Evolutionary conservation across 2,797 vertebrate species (phyloP).

Genomic region (Neostethus bicornis): DNA sequence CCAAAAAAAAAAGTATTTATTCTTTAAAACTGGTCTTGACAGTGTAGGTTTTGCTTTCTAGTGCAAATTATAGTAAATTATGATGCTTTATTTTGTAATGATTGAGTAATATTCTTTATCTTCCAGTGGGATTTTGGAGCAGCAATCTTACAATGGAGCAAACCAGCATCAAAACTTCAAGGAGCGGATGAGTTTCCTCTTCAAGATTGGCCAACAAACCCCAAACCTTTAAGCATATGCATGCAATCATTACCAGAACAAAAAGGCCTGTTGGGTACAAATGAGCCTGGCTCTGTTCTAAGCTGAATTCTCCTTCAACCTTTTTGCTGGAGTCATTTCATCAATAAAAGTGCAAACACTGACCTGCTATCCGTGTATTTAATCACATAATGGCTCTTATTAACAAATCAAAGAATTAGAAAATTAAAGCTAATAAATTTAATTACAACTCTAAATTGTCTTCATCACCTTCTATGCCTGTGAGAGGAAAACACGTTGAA

Average conservation of each 20-base stretch:
- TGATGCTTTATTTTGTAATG: no score
- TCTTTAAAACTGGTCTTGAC: no score
- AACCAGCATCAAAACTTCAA: constrained; percentile 40
- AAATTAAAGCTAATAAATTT: no score
- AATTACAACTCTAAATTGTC: no score
- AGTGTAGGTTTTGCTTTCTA: no score
- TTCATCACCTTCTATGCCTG: no score
- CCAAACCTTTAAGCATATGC: constrained; percentile 45
- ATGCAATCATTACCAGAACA: constrained; percentile 27
- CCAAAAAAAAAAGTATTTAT: no score
- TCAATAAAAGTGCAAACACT: constrained; percentile 56
- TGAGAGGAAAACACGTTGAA: no score
- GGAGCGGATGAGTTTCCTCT: constrained; percentile 48
- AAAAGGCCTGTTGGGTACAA: constrained; percentile 22
- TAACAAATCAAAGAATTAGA: no score
- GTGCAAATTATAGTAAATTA: no score
- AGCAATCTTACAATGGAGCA: constrained; percentile 64
- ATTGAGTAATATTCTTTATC: constrained; percentile 17
- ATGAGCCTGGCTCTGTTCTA: constrained; percentile 11
- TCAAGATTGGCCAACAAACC: constrained; percentile 54
- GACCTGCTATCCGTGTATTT: constrained; percentile 12
- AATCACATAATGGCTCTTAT: no score
- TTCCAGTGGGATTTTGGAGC: constrained; percentile 83
- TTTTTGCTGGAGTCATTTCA: constrained; percentile 11
- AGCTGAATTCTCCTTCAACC: constrained; percentile 3